Evolutionary conservation across 2,113 vertebrate species (phyloP).

Genomic region (Tringa solitaria): DNA sequence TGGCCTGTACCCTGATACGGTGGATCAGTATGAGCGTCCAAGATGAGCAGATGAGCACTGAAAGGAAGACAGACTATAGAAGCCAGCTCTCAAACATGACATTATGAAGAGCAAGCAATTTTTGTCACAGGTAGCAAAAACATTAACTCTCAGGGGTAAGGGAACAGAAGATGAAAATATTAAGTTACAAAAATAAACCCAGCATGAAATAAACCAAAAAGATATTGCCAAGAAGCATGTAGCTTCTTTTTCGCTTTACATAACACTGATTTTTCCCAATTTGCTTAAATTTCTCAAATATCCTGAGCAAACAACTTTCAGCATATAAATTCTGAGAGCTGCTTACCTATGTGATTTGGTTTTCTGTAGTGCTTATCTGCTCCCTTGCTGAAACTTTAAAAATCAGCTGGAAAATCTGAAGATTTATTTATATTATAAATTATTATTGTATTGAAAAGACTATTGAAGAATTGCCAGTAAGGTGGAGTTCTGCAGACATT

Average conservation of each 20-base stretch:
- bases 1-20: background rate
- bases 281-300: background rate
- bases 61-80: background rate
- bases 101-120: background rate
- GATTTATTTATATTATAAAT: background rate
- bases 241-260: background rate
- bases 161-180: background rate
- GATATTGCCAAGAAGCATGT: background rate
- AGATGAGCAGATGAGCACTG: background rate
- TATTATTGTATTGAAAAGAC: background rate
- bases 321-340: background rate
- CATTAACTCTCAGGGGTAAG: background rate
- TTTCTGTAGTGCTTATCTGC: background rate
- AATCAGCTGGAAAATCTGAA: background rate
- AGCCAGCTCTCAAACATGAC: background rate
- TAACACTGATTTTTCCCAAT: background rate
- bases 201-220: background rate
- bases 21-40: background rate
- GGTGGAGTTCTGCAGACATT: background rate
- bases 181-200: background rate
- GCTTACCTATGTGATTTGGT: background rate
- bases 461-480: background rate
- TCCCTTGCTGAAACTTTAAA: background rate
- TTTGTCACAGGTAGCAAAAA: constrained; percentile 10
- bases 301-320: background rate